Evolutionary conservation across 2,113 vertebrate genomes (phyloP), one percentile per base, ranked within the genome.

Genomic region (Philantomba maxwellii): DNA sequence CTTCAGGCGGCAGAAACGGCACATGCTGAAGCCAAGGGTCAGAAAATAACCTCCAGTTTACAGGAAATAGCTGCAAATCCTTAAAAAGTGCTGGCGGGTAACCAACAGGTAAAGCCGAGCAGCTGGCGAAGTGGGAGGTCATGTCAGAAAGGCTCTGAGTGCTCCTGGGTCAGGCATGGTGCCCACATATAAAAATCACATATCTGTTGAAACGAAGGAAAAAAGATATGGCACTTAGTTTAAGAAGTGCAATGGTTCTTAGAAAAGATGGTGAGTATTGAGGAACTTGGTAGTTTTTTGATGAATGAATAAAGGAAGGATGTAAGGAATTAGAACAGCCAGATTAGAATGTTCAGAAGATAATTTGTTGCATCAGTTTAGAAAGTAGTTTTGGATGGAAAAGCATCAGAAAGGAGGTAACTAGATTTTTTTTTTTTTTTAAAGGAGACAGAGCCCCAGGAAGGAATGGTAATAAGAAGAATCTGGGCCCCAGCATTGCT

Each of bases 391-490:
- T n/a, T 17, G 17, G 12, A 39, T 53, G n/a, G 30, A 4, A 39
- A 53, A 11, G 4, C 25, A 51, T 36, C 45, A 39, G 43, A 28
- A 77, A 49, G 7, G 9, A 23, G 2, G 10, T 12, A 26, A 43
- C 11, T 58, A 87, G 30, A 45, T 45, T 45, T 45, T 45, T 45
- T 45, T 45, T 45, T 43, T 45, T 45, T 45, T 45, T 45, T 45
- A 45, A 45, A 45, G 8, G 17, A 51, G 3, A 16, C 45, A 21
- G 26, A 81, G 15, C 15, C 49, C 17, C n/a, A 23, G 47, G 19
- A n/a, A n/a, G 21, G 7, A 16, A 28, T 12, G 21, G 28, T 43
- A 4, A 36, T 28, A 26, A 16, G 0, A 13, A 36, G 26, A 2
- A 11, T 26, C 39, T 17, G 57, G 13, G 33, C 4, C 2, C 23